Conservation (phyloP, 2,113 vertebrate species). For the Sapajus apella region DNA sequence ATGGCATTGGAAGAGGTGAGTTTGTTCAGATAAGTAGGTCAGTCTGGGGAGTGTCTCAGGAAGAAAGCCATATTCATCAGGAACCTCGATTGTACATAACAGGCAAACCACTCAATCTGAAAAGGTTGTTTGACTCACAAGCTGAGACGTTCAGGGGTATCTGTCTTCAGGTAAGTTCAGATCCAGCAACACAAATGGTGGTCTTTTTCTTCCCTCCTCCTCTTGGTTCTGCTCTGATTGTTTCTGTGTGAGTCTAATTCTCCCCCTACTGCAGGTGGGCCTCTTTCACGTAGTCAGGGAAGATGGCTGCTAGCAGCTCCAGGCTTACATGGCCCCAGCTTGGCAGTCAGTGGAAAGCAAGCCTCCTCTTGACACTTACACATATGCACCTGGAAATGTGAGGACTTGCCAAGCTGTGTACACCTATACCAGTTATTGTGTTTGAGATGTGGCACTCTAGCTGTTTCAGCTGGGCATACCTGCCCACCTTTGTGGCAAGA, state of each 20-base stretch:
- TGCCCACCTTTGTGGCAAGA: not conserved
- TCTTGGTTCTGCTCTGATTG: not conserved
- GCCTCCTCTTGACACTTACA: not conserved
- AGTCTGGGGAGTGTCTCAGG: not conserved
- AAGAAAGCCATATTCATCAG: not conserved
- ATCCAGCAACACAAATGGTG: not conserved
- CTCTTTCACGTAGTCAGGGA: not conserved
- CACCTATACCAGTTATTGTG: not conserved
- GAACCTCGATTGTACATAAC: not conserved
- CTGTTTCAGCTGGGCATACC: not conserved
- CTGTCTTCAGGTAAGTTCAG: not conserved
- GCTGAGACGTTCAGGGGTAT: not conserved
- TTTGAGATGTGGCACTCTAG: not conserved
- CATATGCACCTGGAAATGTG: not conserved
- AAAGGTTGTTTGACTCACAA: not conserved
- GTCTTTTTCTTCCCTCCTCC: not conserved
- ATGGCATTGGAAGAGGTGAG: not conserved
- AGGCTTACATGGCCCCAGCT: not conserved
- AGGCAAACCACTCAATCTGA: not conserved
- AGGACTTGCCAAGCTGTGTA: not conserved
- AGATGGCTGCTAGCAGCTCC: not conserved
- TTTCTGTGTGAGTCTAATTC: not conserved
- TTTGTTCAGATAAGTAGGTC: not conserved
- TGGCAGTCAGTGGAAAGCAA: not conserved
- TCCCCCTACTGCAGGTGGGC: not conserved